Percentiles rank a stretch among this genome's conserved stretches.
These are phyloP conservation scores for Geopemphigus sp. DNA, from an alignment of 1,140 invertebrate genomes.

Conservation along the genomic window DNA sequence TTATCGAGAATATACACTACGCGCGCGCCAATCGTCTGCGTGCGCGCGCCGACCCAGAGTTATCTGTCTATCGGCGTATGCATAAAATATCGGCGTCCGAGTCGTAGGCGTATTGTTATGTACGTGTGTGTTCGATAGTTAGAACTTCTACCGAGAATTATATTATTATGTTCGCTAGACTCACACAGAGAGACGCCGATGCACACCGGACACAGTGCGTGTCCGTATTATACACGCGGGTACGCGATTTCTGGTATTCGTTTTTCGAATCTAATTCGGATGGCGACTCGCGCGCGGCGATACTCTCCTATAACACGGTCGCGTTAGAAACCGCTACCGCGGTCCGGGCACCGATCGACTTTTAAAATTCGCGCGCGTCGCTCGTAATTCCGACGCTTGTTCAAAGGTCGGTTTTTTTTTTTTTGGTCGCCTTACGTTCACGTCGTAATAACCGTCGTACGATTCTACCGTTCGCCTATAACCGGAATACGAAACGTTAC, in stretches of 20 bases:
- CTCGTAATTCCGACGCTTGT: no score
- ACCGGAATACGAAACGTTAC: no score
- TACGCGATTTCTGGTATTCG: not conserved
- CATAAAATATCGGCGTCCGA: constrained; percentile 4
- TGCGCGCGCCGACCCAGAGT: not conserved
- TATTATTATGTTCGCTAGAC: constrained; percentile 5
- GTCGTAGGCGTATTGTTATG: constrained; percentile 6
- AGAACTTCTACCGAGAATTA: not conserved
- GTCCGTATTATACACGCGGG: no score
- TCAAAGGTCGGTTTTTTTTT: no score
- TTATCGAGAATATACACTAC: not conserved
- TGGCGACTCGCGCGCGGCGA: not conserved
- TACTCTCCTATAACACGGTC: not conserved
- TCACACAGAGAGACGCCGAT: not conserved
- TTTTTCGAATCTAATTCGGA: constrained; percentile 11
- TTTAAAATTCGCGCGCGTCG: not conserved
- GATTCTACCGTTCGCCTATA: no score
- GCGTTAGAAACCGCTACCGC: constrained; percentile 14
- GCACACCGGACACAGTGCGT: not conserved
- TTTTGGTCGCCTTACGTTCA: no score
- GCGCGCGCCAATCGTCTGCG: constrained; percentile 4
- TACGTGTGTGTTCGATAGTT: not conserved
- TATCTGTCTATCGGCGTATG: constrained; percentile 1
- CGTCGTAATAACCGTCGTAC: not conserved
- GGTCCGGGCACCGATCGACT: not conserved